A percentile compares a stretch with the other conserved stretches of the same genome.
These are phyloP conservation scores for Mamestra configurata DNA, from an alignment of 1,140 invertebrate genomes.

Conservation along the genomic window DNA sequence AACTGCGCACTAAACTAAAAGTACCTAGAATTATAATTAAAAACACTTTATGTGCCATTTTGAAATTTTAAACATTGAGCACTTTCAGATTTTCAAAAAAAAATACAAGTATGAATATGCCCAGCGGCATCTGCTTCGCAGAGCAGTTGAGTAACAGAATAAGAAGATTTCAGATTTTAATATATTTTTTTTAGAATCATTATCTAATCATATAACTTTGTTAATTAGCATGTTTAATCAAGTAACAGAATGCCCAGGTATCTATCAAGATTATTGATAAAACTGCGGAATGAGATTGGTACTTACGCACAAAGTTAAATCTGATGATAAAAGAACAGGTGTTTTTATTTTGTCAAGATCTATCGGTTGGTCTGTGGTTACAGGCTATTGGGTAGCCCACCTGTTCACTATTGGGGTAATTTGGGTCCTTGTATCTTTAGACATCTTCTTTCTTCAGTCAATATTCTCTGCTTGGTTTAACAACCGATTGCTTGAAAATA, in stretches of 20 bases:
- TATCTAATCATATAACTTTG: neutral
- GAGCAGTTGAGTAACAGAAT: neutral
- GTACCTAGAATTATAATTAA: neutral
- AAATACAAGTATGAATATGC: too few relatives aligned
- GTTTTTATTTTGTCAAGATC: neutral
- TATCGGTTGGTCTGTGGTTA: too few relatives aligned
- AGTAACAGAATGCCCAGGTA: neutral
- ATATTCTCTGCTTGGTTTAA: too few relatives aligned
- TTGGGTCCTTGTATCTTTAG: too few relatives aligned
- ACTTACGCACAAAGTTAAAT: neutral
- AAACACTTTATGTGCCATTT: neutral
- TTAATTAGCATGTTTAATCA: neutral
- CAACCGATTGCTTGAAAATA: too few relatives aligned
- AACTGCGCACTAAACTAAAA: neutral
- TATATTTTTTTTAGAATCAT: neutral
- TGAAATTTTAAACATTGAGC: neutral
- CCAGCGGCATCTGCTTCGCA: neutral
- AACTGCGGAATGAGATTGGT: neutral
- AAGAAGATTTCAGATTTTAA: neutral
- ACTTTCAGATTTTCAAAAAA: neutral
- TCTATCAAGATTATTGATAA: constrained; percentile 11
- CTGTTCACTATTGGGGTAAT: too few relatives aligned
- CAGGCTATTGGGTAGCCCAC: too few relatives aligned
- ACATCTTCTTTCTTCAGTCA: too few relatives aligned
- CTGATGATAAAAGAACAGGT: neutral